These are phyloP conservation scores for Saccostrea cuccullata DNA, from an alignment of 1,140 invertebrate species.

Conservation along the genomic window DNA sequence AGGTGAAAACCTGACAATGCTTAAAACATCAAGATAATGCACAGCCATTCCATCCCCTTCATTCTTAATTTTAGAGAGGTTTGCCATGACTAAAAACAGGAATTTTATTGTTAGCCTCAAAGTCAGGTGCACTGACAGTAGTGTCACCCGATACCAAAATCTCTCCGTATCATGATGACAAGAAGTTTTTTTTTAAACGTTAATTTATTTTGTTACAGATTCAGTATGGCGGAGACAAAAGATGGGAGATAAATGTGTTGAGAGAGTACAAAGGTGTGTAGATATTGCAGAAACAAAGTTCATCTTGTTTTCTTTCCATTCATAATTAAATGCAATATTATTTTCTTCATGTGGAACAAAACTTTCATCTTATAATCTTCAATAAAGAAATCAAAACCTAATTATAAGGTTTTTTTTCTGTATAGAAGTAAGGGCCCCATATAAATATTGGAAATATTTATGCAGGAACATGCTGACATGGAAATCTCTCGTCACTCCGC, in stretches of 20 bases:
- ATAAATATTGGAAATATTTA: no score
- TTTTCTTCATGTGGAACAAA: background rate
- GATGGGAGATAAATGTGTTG: background rate
- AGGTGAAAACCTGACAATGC: conserved; percentile 36
- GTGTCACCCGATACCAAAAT: background rate
- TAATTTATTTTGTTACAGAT: background rate
- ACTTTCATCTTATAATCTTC: background rate
- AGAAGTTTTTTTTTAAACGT: background rate
- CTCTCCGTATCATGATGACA: background rate
- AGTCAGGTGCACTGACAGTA: background rate
- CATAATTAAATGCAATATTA: background rate
- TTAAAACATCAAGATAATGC: conserved; percentile 34
- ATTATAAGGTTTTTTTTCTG: no score
- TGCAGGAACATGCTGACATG: no score
- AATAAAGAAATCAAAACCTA: no score
- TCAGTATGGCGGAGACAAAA: background rate
- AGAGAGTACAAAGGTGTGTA: background rate
- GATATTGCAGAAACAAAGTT: background rate
- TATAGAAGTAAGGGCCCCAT: no score
- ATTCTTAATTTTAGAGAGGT: conserved; percentile 9
- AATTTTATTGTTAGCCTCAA: background rate
- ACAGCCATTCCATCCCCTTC: background rate
- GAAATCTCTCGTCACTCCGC: no score
- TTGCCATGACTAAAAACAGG: background rate
- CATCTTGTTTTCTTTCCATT: background rate